Evolutionary conservation across 2,113 vertebrate species (phyloP).

Genomic region (Myiozetetes cayanensis): DNA sequence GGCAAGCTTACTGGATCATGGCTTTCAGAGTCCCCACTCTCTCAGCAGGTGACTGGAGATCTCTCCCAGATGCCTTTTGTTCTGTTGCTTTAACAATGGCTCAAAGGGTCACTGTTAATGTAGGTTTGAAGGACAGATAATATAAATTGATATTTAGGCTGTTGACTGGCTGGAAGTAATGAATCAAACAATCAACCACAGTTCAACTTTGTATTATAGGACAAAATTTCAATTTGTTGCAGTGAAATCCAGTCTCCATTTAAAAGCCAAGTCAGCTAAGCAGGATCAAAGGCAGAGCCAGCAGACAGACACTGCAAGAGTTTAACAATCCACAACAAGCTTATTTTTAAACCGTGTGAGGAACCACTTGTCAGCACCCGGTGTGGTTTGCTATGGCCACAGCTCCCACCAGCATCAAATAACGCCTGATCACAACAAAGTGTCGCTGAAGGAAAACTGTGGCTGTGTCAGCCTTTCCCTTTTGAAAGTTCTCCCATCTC

Average conservation of each 20-base stretch:
- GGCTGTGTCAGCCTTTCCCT: background rate
- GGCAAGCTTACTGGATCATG: background rate
- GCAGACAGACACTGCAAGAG: background rate
- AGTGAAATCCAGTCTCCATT: background rate
- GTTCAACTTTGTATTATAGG: background rate
- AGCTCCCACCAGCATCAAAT: background rate
- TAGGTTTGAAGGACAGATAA: background rate
- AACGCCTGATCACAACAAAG: background rate
- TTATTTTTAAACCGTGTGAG: background rate
- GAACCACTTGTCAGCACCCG: background rate
- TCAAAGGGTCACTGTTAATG: background rate
- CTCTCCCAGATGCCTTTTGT: background rate
- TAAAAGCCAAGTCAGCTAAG: background rate
- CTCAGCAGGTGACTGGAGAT: background rate
- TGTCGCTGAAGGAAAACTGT: background rate
- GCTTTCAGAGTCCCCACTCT: background rate
- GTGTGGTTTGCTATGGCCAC: background rate
- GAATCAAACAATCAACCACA: background rate
- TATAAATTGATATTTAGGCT: background rate
- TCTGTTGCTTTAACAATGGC: background rate
- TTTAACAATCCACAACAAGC: background rate
- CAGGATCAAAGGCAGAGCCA: background rate
- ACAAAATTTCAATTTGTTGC: background rate
- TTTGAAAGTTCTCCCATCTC: background rate
- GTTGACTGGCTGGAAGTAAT: background rate